These are phyloP conservation scores for Battus philenor DNA, from an alignment of 1,140 invertebrate genomes.

Conservation along the genomic window DNA sequence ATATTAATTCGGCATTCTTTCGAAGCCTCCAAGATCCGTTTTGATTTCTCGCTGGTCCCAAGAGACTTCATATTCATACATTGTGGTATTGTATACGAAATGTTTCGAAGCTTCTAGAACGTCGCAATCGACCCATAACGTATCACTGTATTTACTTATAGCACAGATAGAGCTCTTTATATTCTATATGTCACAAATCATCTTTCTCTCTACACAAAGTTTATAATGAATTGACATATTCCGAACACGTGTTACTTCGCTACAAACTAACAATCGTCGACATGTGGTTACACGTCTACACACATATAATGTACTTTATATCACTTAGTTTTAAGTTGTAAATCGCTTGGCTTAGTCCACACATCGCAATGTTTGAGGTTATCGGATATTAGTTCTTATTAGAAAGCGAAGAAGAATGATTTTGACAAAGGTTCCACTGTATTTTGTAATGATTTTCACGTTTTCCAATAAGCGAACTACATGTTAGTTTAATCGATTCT, in stretches of 20 bases:
- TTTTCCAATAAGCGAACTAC: conserved; percentile 40
- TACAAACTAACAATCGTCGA: conserved; percentile 41
- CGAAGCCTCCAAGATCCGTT: no score
- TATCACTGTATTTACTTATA: neutral
- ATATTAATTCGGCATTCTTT: no score
- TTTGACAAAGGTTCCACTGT: conserved; percentile 24
- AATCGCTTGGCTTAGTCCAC: conserved; percentile 13
- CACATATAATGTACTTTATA: conserved; percentile 31
- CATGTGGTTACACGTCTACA: conserved; percentile 33
- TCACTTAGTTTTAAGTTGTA: conserved; percentile 20
- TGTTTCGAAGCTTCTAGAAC: neutral
- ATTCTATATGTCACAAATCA: conserved; percentile 73
- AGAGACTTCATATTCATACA: neutral
- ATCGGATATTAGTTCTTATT: conserved; percentile 43
- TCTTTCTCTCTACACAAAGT: conserved; percentile 65
- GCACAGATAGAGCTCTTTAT: conserved; percentile 60
- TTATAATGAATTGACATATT: conserved; percentile 75
- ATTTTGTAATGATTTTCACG: conserved; percentile 28
- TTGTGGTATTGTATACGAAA: neutral
- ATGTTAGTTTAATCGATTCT: conserved; percentile 22
- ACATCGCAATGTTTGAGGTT: conserved; percentile 16
- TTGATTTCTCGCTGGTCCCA: no score
- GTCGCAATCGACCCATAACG: neutral
- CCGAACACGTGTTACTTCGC: conserved; percentile 60
- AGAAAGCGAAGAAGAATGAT: conserved; percentile 23